phyloP scores from a whole-genome alignment of 2,888 invertebrate genomes.

The Autographa pulchrina region DNA sequence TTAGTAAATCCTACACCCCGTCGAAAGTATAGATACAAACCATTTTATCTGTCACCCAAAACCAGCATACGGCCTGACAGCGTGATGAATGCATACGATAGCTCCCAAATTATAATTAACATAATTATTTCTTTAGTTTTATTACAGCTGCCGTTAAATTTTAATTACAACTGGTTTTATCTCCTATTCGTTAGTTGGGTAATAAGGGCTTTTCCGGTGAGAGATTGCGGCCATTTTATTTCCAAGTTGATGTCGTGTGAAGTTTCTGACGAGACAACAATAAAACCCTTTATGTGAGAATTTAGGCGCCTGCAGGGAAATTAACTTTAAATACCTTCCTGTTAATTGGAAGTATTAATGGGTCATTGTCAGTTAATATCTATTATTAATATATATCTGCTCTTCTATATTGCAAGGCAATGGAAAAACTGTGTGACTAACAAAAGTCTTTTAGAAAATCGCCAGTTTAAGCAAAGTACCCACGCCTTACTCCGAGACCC shows the following conservation, averaged over 20 bases:
- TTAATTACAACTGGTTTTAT: slow-evolving; percentile 62
- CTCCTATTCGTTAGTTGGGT: slow-evolving; percentile 54
- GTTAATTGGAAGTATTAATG: neutral
- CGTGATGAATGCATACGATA: slow-evolving; percentile 56
- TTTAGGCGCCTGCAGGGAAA: neutral
- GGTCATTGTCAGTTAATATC: too few relatives aligned
- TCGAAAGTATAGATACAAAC: slow-evolving; percentile 25
- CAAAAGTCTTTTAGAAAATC: neutral
- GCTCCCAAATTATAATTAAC: slow-evolving; percentile 58
- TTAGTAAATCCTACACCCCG: slow-evolving; percentile 17
- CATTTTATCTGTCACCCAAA: slow-evolving; percentile 52
- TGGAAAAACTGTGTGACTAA: too few relatives aligned
- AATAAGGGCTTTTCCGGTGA: slow-evolving; percentile 58
- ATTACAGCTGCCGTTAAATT: slow-evolving; percentile 59
- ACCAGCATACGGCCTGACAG: slow-evolving; percentile 41
- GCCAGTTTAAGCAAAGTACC: neutral
- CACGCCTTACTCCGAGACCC: neutral
- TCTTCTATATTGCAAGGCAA: too few relatives aligned
- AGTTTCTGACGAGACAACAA: slow-evolving; percentile 20
- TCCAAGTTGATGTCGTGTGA: slow-evolving; percentile 21
- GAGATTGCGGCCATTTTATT: slow-evolving; percentile 36
- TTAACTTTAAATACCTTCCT: neutral
- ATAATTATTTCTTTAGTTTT: slow-evolving; percentile 63
- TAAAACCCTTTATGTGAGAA: neutral
- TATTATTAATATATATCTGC: too few relatives aligned